Conservation (phyloP, 2,113 vertebrate species). For the Embiotoca jacksoni region DNA sequence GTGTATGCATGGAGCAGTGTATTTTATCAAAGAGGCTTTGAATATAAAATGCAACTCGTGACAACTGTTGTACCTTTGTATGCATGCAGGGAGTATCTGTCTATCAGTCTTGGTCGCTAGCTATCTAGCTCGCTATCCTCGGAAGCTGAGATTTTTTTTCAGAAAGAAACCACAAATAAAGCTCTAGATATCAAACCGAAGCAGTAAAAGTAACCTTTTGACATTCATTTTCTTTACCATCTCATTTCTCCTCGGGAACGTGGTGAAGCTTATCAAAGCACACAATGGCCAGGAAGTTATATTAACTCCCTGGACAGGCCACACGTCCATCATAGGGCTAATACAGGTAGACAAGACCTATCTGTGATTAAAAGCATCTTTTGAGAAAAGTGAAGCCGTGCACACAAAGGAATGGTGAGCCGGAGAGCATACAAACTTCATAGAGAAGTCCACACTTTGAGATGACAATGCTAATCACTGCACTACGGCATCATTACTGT, state of each 20-base stretch:
- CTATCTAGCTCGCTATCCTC: neutral
- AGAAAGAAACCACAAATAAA: neutral
- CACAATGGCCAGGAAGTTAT: conserved; percentile 1
- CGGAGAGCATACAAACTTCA: conserved; percentile 14
- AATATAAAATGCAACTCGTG: too few species aligned
- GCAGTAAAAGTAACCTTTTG: neutral
- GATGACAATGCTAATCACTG: neutral
- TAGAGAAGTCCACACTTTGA: neutral
- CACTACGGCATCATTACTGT: neutral
- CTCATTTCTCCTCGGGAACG: neutral
- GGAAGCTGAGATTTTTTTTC: neutral
- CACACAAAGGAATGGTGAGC: neutral
- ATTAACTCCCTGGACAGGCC: conserved; percentile 11
- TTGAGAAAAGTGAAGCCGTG: neutral
- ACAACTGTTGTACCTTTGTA: too few species aligned
- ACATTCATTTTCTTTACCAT: neutral
- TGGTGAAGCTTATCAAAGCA: neutral
- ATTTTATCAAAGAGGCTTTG: too few species aligned
- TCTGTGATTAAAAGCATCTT: conserved; percentile 32
- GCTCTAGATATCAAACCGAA: neutral
- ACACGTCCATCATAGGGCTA: conserved; percentile 1
- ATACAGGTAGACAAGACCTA: conserved; percentile 15
- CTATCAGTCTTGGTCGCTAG: neutral
- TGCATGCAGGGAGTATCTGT: neutral
- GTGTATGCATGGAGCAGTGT: too few species aligned